A percentile compares a stretch with the other conserved stretches of the same genome.
phyloP scores from a whole-genome alignment of 2,797 vertebrate genomes.

The Kryptopterus vitreolus region DNA sequence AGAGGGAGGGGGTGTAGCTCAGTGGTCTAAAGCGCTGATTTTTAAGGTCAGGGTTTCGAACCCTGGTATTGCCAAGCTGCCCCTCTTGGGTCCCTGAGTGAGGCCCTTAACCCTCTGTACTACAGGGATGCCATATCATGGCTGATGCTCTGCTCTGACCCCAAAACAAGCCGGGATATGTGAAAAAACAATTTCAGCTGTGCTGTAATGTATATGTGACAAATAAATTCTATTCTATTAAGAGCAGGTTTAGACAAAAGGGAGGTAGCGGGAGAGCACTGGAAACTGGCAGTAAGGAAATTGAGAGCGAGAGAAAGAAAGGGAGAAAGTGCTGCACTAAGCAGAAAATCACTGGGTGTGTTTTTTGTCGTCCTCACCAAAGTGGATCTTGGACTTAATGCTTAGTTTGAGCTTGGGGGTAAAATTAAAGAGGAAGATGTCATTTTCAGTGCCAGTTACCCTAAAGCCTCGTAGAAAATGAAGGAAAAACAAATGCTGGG shows the following conservation, averaged over 20 bases:
- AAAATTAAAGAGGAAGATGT: constrained; percentile 46
- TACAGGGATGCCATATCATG: no score
- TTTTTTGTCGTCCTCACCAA: constrained; percentile 31
- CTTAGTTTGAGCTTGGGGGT: constrained; percentile 27
- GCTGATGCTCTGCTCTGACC: no score
- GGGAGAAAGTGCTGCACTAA: constrained; percentile 28
- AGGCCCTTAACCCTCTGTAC: no score
- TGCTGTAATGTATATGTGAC: no score
- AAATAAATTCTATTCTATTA: no score
- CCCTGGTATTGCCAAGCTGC: no score
- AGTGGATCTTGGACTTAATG: constrained; percentile 41
- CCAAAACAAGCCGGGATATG: no score
- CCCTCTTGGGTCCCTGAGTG: no score
- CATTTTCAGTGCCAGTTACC: constrained; percentile 43
- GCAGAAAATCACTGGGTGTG: constrained; percentile 50
- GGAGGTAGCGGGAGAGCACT: not conserved
- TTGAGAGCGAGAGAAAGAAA: not conserved
- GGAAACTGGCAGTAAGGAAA: constrained; percentile 48
- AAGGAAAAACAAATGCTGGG: constrained; percentile 24
- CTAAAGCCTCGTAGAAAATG: constrained; percentile 37
- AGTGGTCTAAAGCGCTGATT: no score
- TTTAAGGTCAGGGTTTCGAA: no score
- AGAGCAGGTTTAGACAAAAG: no score
- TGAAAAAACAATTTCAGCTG: no score
- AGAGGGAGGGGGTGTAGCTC: constrained; percentile 37